phyloP scores from a whole-genome alignment of 2,113 vertebrate species.

The Protobothrops mucrosquamatus region DNA sequence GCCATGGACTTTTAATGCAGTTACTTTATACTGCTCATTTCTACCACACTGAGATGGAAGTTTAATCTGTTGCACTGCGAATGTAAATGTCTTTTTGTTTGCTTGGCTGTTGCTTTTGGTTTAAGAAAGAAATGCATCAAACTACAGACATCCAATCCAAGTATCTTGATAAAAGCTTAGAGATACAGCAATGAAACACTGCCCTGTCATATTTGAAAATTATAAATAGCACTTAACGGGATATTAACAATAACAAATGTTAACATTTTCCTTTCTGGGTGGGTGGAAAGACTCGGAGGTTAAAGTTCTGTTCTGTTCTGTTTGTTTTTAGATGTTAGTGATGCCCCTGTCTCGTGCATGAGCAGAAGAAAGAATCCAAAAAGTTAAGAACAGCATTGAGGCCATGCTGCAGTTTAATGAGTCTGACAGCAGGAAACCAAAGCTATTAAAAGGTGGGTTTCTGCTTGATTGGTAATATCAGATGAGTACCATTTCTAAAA shows the following conservation, averaged over 20 bases:
- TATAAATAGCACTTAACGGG: constrained; percentile 1
- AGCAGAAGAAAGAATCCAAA: neutral
- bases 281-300: neutral
- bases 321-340: neutral
- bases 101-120: neutral
- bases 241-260: neutral
- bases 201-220: neutral
- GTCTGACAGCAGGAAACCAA: neutral
- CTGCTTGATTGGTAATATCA: neutral
- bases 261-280: neutral
- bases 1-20: constrained; percentile 27
- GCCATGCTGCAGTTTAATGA: neutral
- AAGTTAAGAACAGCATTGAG: neutral
- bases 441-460: neutral
- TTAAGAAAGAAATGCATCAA: neutral
- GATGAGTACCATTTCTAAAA: neutral
- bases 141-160: constrained; percentile 30
- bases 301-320: neutral
- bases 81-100: constrained; percentile 36
- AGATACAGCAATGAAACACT: constrained; percentile 26
- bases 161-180: constrained; percentile 18
- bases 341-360: neutral
- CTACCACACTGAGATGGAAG: constrained; percentile 31
- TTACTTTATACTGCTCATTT: constrained; percentile 35
- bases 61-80: constrained; percentile 47